These are phyloP conservation scores for Caenorhabditis sp. DNA, from an alignment of 2,888 invertebrate genomes.

Conservation along the genomic window DNA sequence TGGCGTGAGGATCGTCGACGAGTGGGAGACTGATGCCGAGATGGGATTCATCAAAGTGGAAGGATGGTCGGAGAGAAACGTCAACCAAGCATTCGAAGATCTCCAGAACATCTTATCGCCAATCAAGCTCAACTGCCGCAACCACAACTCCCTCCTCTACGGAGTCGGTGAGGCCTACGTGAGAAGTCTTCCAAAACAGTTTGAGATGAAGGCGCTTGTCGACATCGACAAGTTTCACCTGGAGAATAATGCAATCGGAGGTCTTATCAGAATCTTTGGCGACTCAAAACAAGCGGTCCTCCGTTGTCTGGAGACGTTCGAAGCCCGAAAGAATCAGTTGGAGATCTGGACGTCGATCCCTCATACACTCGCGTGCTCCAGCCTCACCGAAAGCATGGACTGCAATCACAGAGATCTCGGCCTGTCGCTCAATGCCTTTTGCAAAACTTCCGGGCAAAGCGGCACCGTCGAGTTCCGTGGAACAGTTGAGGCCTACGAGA, in stretches of 20 bases:
- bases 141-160: too few species aligned
- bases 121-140: too few species aligned
- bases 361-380: too few species aligned
- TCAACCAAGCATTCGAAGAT: too few species aligned
- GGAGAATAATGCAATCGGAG: too few species aligned
- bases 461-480: background rate
- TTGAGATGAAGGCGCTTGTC: conserved; percentile 52
- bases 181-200: background rate
- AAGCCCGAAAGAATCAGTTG: background rate
- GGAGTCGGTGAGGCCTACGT: conserved; percentile 2
- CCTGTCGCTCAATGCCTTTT: too few species aligned
- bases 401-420: too few species aligned
- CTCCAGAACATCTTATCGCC: background rate
- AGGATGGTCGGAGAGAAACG: too few species aligned
- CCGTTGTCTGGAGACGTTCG: background rate
- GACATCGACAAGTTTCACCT: conserved; percentile 63
- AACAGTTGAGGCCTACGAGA: background rate
- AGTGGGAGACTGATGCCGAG: background rate
- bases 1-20: background rate
- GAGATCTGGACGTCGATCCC: too few species aligned
- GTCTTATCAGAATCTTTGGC: conserved; percentile 53
- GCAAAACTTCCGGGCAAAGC: background rate
- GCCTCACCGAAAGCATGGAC: too few species aligned
- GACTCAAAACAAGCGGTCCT: conserved; percentile 37
- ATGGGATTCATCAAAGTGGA: too few species aligned